phyloP scores from a whole-genome alignment of 2,888 invertebrate species.

The Ganaspis brasiliensis region DNA sequence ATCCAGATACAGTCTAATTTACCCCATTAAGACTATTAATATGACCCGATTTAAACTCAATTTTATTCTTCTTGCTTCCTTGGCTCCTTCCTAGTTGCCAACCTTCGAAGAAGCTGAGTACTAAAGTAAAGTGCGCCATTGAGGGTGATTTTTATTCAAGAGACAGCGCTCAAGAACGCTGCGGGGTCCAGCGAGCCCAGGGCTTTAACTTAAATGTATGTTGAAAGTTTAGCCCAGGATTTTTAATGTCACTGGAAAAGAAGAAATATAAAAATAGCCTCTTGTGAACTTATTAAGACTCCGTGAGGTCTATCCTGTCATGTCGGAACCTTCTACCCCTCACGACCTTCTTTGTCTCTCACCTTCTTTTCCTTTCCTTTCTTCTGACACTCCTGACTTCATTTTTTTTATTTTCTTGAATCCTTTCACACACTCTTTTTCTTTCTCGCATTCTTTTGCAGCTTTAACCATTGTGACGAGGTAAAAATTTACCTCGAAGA shows the following conservation, averaged over 20 bases:
- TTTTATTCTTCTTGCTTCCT: constrained; percentile 55
- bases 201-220: constrained; percentile 78
- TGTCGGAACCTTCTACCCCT: constrained; percentile 53
- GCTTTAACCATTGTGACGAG: constrained; percentile 67
- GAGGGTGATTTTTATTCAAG: constrained; percentile 80
- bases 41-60: constrained; percentile 60
- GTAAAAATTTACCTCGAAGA: constrained; percentile 71
- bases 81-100: constrained; percentile 65
- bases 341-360: constrained; percentile 29
- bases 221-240: constrained; percentile 77
- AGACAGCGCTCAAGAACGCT: constrained; percentile 73
- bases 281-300: constrained; percentile 73
- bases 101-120: constrained; percentile 66
- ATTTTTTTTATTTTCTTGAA: constrained; percentile 3
- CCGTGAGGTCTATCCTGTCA: constrained; percentile 68
- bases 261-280: constrained; percentile 76
- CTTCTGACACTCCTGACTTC: constrained; percentile 47
- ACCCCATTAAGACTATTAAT: constrained; percentile 69
- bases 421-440: constrained; percentile 54
- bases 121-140: constrained; percentile 77
- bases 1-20: constrained; percentile 59
- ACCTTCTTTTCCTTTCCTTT: constrained; percentile 33
- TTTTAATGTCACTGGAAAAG: constrained; percentile 76
- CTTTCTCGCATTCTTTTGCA: constrained; percentile 51
- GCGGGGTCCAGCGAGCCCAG: constrained; percentile 64